Percentiles rank a stretch among this genome's conserved stretches.
Evolutionary conservation across 2,113 vertebrate genomes (phyloP).

Genomic region (Plotosus lineatus): DNA sequence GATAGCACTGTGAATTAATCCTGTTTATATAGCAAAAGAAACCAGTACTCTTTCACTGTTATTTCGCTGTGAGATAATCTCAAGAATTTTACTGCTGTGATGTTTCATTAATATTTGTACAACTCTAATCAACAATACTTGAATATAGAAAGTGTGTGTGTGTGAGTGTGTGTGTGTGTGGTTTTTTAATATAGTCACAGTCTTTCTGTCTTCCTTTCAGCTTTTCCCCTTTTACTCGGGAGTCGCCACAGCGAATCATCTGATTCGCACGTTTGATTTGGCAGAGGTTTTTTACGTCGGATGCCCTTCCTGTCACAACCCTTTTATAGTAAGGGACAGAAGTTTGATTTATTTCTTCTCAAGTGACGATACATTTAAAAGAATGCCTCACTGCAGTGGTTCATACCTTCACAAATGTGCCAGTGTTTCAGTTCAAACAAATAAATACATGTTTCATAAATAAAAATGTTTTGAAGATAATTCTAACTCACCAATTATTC

Average conservation of each 20-base stretch:
- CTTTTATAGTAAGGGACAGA: no score
- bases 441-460: not conserved
- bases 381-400: not conserved
- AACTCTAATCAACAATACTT: slow-evolving; percentile 12
- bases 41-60: slow-evolving; percentile 6
- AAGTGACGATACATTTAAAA: not conserved
- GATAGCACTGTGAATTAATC: slow-evolving; percentile 6
- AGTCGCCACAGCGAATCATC: no score
- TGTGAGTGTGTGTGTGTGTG: not conserved
- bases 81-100: not conserved
- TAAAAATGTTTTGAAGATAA: not conserved
- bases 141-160: slow-evolving; percentile 8
- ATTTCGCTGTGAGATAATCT: not conserved
- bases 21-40: not conserved
- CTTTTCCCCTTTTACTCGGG: no score
- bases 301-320: no score
- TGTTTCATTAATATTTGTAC: slow-evolving; percentile 1
- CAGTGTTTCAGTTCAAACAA: not conserved
- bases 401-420: not conserved
- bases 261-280: no score
- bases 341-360: not conserved
- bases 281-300: no score
- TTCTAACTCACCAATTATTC: not conserved
- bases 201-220: no score
- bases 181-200: not conserved